phyloP scores from a whole-genome alignment of 2,113 vertebrate species.

The Proteles cristata region DNA sequence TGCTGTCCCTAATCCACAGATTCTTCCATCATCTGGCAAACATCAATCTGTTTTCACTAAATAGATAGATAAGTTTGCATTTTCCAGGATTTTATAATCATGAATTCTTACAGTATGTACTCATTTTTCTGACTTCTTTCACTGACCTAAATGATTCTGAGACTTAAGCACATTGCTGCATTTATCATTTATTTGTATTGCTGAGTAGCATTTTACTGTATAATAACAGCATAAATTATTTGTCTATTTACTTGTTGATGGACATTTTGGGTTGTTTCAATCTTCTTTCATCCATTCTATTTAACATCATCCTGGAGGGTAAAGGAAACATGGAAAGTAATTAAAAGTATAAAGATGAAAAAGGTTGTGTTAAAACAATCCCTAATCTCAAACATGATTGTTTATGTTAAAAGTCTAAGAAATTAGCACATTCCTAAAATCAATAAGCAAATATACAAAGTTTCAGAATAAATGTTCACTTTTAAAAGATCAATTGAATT shows the following conservation, averaged over 20 bases:
- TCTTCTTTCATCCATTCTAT: not conserved
- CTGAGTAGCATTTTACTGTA: not conserved
- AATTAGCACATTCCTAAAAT: not conserved
- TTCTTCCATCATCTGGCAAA: not conserved
- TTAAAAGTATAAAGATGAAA: constrained; percentile 1
- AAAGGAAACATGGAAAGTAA: not conserved
- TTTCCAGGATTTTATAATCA: not conserved
- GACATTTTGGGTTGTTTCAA: not conserved
- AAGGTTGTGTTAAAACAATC: not conserved
- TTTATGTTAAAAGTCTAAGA: not conserved
- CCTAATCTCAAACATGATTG: not conserved
- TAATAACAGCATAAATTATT: not conserved
- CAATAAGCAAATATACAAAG: not conserved
- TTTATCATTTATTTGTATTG: not conserved
- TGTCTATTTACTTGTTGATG: not conserved
- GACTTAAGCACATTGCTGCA: not conserved
- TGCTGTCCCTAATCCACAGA: not conserved
- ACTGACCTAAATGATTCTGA: not conserved
- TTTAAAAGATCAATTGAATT: not conserved
- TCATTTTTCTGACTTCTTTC: not conserved
- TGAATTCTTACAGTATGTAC: not conserved
- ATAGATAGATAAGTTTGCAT: not conserved
- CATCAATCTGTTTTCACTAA: not conserved
- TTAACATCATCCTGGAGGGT: not conserved
- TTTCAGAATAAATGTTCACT: not conserved